Base-by-base conservation (phyloP, 1,140 invertebrate species). In the Hypsibius dujardini region DNA sequence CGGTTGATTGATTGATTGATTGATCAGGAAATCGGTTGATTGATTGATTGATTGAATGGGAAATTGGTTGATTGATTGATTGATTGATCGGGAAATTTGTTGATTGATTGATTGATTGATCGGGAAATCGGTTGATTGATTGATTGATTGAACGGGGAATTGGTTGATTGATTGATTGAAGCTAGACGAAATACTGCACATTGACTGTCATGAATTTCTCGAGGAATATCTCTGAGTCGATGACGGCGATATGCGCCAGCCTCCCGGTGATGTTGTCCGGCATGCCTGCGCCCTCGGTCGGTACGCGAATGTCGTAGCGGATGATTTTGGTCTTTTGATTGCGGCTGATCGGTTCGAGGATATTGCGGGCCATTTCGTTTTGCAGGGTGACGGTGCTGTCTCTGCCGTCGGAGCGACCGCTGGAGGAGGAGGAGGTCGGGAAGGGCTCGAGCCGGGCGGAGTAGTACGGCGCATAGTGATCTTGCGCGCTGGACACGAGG, bases 171-270 rank as follows among this genome's bases (percentile, higher is more conserved):
- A 28, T 28, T 28, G 28, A 28, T 28, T 28, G 28, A 28, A 28
- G 28, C 28, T 28, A 93, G 84, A 88, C 87, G 81, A 97, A 96
- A 80, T 95, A 96, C 81, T 94, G 84, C 69, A 89, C 92, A 72
- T 89, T 87, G 67, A 95, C 92, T 45, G 90, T 84, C 73, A 97
- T 85, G 80, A 97, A 95, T 81, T 96, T 97, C 80, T 96, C 93
- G 76, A 97, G 93, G 80, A 96, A 96, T 59, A 96, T 85, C 81
- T 96, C 93, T 2, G 92, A 95, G 80, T 97, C 93, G 46, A 96
- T 84, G 56, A 95, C 92, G 73, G 93, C 93, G 77, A 96, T 95
- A 80, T 96, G 93, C 59, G 93, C 93, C 12, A 92, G 92, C 72
- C 93, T 83, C 69, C 93, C 93, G 72, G 93, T 92, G n/a, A 56